A percentile compares a stretch with the other conserved stretches of the same genome.
Conservation (phyloP, 2,113 vertebrate genomes). For the Syngnathus scovelli region DNA sequence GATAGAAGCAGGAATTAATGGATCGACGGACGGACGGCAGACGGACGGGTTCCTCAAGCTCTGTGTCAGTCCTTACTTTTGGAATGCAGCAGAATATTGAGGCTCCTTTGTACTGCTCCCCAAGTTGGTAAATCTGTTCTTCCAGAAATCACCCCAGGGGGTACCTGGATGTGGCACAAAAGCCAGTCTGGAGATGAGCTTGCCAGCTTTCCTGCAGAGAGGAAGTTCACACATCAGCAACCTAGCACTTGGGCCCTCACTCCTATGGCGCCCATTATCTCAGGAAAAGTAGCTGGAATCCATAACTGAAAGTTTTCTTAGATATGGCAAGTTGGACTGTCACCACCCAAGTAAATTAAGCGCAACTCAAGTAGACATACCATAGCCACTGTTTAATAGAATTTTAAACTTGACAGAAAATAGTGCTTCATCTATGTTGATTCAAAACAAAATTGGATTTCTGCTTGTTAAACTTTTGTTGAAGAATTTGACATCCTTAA, state of each 20-base stretch:
- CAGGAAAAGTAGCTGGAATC: conserved; percentile 30
- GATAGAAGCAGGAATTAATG: too few relatives aligned
- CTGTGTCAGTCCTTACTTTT: neutral
- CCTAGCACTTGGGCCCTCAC: conserved; percentile 39
- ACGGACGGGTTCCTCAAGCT: neutral
- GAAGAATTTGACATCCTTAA: conserved; percentile 12
- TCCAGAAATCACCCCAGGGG: conserved; percentile 26
- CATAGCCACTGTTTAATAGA: conserved; percentile 1
- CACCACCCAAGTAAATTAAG: conserved; percentile 48
- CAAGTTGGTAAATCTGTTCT: conserved; percentile 54
- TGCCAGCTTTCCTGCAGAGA: conserved; percentile 28
- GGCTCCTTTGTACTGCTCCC: conserved; percentile 34
- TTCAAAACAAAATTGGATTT: conserved; percentile 25
- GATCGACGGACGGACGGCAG: neutral
- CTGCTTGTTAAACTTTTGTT: conserved; percentile 24
- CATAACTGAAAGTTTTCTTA: conserved; percentile 32
- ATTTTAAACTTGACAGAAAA: conserved; percentile 25
- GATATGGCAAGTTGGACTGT: conserved; percentile 48
- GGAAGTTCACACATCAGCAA: conserved; percentile 59
- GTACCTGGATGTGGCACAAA: conserved; percentile 21
- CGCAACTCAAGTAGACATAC: neutral
- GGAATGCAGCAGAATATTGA: conserved; percentile 5
- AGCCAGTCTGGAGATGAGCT: conserved; percentile 34
- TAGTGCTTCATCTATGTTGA: conserved; percentile 37
- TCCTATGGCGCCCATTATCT: conserved; percentile 57